These are phyloP conservation scores for Halcyon badia DNA, from an alignment of 2,797 vertebrate species.

Conservation along the genomic window DNA sequence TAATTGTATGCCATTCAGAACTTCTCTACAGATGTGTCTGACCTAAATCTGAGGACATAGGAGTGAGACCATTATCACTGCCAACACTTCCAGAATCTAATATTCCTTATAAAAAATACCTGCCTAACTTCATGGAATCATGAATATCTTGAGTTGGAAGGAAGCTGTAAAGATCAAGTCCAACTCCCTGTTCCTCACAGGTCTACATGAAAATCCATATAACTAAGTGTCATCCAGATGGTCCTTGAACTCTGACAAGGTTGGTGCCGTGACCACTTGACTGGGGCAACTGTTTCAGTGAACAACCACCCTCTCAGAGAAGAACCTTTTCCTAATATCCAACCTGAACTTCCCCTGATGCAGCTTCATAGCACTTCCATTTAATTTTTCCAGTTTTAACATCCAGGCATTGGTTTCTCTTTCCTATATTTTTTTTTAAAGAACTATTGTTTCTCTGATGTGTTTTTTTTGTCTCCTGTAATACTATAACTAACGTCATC, in stretches of 20 bases:
- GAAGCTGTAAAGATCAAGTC: accelerated
- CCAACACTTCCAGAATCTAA: background rate
- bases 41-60: background rate
- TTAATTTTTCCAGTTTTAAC: background rate
- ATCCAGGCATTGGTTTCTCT: background rate
- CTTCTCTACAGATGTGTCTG: background rate
- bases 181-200: background rate
- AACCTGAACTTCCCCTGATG: background rate
- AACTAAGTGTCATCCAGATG: accelerated
- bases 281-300: background rate
- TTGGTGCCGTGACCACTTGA: background rate
- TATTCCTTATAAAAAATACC: background rate
- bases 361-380: background rate
- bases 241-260: background rate
- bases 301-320: background rate
- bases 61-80: background rate
- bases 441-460: background rate
- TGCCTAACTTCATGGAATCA: background rate
- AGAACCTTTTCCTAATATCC: background rate
- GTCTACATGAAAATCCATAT: background rate
- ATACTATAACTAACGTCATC: background rate
- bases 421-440: background rate
- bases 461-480: background rate
- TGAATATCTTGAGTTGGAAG: accelerated
- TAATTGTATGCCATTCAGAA: background rate